Evolutionary conservation across 2,888 invertebrate species (phyloP), one percentile per base, ranked within the genome.

Genomic region (Tinea semifulvella): DNA sequence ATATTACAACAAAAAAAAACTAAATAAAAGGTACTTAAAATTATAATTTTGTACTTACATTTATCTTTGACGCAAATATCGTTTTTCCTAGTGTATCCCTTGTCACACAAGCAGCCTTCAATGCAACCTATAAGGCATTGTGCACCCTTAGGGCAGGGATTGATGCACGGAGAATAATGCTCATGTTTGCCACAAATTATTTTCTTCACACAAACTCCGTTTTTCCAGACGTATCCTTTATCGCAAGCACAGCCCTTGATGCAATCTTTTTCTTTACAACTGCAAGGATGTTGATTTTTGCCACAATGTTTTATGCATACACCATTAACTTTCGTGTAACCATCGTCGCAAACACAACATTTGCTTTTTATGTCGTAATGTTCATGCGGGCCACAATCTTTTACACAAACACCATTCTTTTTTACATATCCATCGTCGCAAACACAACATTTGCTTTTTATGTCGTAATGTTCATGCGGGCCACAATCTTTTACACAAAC

Each of bases 61-160:
- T 22, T 22, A 3, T 36, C 18, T 10, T 10, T 36, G 2, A 36
- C 18, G 18, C 36, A 36, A 3, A 8, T 16, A 36, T 36, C 18
- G 2, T 14, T 18, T 2, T 36, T 36, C 18, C 36, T 36, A 4
- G 8, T 10, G 40, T 40, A 40, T 13, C 40, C 40, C 11, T 40
- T 11, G 13, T 40, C 20, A 22, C 40, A 40, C 3, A 40, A 14
- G 22, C 40, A 40, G 5, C 40, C 40, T 14, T 20, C 22, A 22
- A 40, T 40, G 11, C 40, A 40, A n/a, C 17, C 17, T 22, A n/a
- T 13, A 13, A 22, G 2, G 20, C 40, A 40, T 14, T 20, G 22
- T n/a, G 40, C 40, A 17, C 40, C 40, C 3, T 40, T 40, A 11
- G 40, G 40, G 8, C 40, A 40, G 13, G 40, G 40, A 40, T 40